Evolutionary conservation across 2,888 invertebrate genomes (phyloP), one percentile per base, ranked within the genome.

Genomic region (Rhynchonema sp.): DNA sequence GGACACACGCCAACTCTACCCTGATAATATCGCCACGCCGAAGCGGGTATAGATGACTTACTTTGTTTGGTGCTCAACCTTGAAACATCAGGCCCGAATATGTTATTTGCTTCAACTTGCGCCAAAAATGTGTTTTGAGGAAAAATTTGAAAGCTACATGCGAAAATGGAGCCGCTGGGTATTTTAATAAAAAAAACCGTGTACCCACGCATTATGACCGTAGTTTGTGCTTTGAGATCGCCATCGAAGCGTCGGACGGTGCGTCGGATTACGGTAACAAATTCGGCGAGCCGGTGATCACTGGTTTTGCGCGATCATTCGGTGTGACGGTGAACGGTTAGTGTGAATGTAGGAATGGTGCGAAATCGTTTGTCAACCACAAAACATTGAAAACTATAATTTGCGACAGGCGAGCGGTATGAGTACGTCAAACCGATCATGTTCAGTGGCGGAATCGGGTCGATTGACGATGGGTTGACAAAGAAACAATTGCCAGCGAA

Each of bases 221-320:
- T n/a, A n/a, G n/a, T n/a, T n/a, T n/a, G 23, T 46, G 30, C n/a
- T n/a, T 27, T 22, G 30, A 59, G 65, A 66, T 69, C 55, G 82
- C 89, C 26, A 83, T 98, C 30, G 90, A 94, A 75, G 96, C 94
- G 0, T 91, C 90, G 73, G 89, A 96, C 73, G 96, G 96, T 1
- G 96, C 94, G 1, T 92, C 92, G 0, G 96, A 98, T 74, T 98
- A 96, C 74, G 96, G 96, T 9, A 98, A 98, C 75, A 96, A 98
- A 77, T 98, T 96, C 76, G 96, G 70, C 0, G 96, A 98, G 74
- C 96, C 96, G 0, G 81, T 96, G 1, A 82, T 96, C 64, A 77
- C 80, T 69, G 96, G 96, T 6, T 96, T 94, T 74, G 84, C 85
- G 0, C 82, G 92, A 59, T 86, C 91, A 0, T 96, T 87, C 73